Percentiles rank a stretch among this genome's conserved stretches.
phyloP scores from a whole-genome alignment of 1,140 invertebrate species.

The Hormaphis cornu region DNA sequence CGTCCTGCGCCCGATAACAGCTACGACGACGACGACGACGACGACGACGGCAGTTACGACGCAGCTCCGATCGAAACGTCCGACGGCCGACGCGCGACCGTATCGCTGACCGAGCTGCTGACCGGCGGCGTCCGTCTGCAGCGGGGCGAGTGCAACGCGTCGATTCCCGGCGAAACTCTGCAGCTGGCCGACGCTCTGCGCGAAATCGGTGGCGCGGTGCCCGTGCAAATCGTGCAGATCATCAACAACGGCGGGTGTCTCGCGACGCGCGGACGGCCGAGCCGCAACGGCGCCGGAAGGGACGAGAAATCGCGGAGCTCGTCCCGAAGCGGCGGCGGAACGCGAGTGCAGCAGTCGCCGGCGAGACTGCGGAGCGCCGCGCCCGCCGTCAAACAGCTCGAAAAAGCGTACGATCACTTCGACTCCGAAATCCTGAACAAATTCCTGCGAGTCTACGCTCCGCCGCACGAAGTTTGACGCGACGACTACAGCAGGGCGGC shows the following conservation, averaged over 20 bases:
- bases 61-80: constrained; percentile 3
- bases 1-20: too few species aligned
- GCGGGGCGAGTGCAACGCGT: not conserved
- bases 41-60: not conserved
- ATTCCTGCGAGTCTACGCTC: not conserved
- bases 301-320: too few species aligned
- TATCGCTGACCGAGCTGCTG: constrained; percentile 2
- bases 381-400: not conserved
- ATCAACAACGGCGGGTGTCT: not conserved
- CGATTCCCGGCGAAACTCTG: too few species aligned
- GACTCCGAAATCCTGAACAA: not conserved
- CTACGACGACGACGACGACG: not conserved
- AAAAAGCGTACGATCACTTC: not conserved
- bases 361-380: too few species aligned
- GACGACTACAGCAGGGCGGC: too few species aligned
- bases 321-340: too few species aligned
- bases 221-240: constrained; percentile 5
- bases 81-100: not conserved
- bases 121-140: not conserved
- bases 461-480: not conserved
- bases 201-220: too few species aligned
- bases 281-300: too few species aligned
- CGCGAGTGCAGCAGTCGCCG: too few species aligned
- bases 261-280: not conserved
- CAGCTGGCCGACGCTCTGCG: too few species aligned